Percentiles rank a stretch among this genome's conserved stretches.
Conservation (phyloP, 2,888 invertebrate genomes). For the Colletes collaris region DNA sequence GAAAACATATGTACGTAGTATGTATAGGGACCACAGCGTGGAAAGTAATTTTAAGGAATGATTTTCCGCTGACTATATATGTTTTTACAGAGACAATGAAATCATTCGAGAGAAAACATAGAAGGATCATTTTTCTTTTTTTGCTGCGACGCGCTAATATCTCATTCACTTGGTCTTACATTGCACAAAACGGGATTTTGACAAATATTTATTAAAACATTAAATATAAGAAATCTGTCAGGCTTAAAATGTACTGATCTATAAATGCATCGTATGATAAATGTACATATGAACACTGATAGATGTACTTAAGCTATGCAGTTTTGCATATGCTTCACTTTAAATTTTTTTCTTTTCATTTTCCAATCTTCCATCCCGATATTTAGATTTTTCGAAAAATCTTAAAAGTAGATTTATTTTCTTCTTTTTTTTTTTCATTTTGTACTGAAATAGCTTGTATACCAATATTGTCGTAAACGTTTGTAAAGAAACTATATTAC, state of each 20-base stretch:
- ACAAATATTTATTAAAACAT: conserved; percentile 49
- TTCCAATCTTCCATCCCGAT: conserved; percentile 22
- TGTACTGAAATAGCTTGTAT: conserved; percentile 68
- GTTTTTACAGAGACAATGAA: conserved; percentile 32
- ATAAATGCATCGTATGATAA: conserved; percentile 66
- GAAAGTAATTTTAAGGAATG: conserved; percentile 44
- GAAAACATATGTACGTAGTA: conserved; percentile 55
- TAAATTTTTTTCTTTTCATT: conserved; percentile 3
- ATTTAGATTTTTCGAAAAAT: conserved; percentile 51
- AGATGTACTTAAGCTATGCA: conserved; percentile 51
- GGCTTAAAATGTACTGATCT: conserved; percentile 57
- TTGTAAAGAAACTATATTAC: conserved; percentile 69
- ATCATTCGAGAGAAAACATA: conserved; percentile 17
- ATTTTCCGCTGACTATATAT: conserved; percentile 28
- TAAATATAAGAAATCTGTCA: conserved; percentile 49
- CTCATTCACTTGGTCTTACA: conserved; percentile 30
- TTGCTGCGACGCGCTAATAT: conserved; percentile 25
- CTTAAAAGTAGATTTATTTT: conserved; percentile 62
- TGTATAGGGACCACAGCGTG: conserved; percentile 34
- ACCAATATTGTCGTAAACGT: conserved; percentile 71
- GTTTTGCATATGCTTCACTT: conserved; percentile 25
- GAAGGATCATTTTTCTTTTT: conserved; percentile 25
- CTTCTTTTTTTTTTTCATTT: conserved; percentile 47
- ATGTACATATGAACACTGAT: conserved; percentile 64
- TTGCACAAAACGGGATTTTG: conserved; percentile 28